These are phyloP conservation scores for Sepiola atlantica DNA, from an alignment of 2,888 invertebrate genomes.

Conservation along the genomic window DNA sequence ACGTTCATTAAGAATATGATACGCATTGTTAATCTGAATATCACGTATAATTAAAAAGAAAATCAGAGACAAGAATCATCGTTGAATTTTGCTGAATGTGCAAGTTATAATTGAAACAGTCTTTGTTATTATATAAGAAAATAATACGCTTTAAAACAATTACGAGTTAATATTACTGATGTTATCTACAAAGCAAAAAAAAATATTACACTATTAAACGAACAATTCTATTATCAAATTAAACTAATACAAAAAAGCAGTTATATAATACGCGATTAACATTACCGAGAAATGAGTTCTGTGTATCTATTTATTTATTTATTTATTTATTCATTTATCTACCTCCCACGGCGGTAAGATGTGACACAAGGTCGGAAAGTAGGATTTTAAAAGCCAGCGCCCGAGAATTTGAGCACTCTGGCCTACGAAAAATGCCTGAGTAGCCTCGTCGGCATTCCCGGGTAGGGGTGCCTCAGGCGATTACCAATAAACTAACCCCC, in stretches of 20 bases:
- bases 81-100: neutral
- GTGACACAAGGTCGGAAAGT: too few relatives aligned
- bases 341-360: too few relatives aligned
- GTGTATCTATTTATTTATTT: too few relatives aligned
- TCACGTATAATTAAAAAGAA: neutral
- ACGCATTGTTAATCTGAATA: neutral
- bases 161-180: neutral
- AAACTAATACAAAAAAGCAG: neutral
- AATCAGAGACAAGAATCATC: neutral
- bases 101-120: neutral
- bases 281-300: neutral
- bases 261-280: neutral
- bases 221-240: neutral
- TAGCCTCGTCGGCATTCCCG: too few relatives aligned
- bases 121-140: neutral
- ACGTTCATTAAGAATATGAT: neutral
- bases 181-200: neutral
- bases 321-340: too few relatives aligned
- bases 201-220: neutral
- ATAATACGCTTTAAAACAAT: neutral
- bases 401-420: too few relatives aligned
- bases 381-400: too few relatives aligned
- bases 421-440: too few relatives aligned
- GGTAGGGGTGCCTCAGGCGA: too few relatives aligned
- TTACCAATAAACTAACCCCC: too few relatives aligned